Evolutionary conservation across 2,888 invertebrate genomes (phyloP).

Genomic region (Neoitamus cyanurus): DNA sequence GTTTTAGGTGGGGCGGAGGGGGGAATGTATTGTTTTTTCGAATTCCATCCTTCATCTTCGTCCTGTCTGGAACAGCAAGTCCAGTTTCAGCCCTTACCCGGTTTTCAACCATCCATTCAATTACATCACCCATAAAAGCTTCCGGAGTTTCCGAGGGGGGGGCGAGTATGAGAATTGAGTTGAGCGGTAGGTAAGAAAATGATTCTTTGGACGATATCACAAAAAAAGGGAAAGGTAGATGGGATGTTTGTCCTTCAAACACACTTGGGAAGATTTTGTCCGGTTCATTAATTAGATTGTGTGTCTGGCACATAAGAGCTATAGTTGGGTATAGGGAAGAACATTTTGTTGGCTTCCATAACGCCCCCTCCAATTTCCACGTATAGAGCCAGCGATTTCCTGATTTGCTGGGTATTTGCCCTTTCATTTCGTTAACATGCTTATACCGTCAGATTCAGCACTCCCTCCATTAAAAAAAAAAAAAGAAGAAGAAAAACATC

Average conservation of each 20-base stretch:
- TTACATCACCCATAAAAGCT: background rate
- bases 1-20: too few relatives aligned
- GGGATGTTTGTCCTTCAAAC: background rate
- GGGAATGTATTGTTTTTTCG: too few relatives aligned
- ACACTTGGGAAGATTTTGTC: background rate
- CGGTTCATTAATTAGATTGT: slow-evolving; percentile 16
- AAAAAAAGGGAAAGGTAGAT: background rate
- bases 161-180: too few relatives aligned
- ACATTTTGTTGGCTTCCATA: background rate
- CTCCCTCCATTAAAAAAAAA: too few relatives aligned
- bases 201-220: background rate
- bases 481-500: too few relatives aligned
- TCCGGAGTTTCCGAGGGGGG: background rate
- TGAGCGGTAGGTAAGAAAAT: background rate
- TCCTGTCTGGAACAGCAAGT: background rate
- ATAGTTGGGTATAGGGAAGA: too few relatives aligned
- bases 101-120: background rate
- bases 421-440: too few relatives aligned
- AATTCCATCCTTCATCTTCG: background rate
- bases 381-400: background rate
- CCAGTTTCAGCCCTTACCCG: background rate
- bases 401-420: background rate
- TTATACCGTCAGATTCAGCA: too few relatives aligned
- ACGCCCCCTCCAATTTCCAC: background rate
- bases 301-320: background rate